Evolutionary conservation across 2,888 invertebrate species (phyloP), one percentile per base, ranked within the genome.

Genomic region (Drosophila yooni): DNA sequence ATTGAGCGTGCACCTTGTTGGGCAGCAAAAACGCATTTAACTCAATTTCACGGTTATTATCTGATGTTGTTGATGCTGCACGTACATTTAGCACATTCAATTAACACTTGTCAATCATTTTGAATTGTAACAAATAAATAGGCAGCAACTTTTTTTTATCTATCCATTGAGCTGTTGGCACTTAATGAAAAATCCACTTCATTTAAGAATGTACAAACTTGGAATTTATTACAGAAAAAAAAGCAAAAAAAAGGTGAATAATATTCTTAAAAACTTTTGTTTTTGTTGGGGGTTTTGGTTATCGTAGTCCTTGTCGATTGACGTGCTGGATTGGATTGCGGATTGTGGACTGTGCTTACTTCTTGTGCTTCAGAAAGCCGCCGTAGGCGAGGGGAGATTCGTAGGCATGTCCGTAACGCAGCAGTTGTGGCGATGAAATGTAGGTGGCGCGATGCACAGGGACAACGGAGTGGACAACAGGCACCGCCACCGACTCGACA

Each of bases 361-460:
- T 75, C 65, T 77, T 87, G 61, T 87, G 68, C 63, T 88, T 86
- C 65, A 86, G 61, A 63, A 70, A 60, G 40, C 87, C 89, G 46
- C 90, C 79, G 29, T 86, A 82, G 75, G 74, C 67, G 40, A 89
- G 74, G 3, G 90, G 90, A 34, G 75, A 50, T n/a, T 74, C 90
- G 63, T 85, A 82, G 61, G 73, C 70, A 18, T 73, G 33, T n/a
- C 87, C 84, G 36, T 76, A 59, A n/a, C 74, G 81, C 6, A 70
- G 53, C 29, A 74, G 50, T 5, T 67, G 70, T 7, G 81, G 82
- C 2, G 61, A 60, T 3, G 76, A 46, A 10, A 79, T 29, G 52
- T 72, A 71, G 75, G 81, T 57, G 53, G 69, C n/a, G 40, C 67
- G 81, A 21, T 76, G 78, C 10, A 76, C 62, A 11, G 76, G 75